Evolutionary conservation across 2,797 vertebrate genomes (phyloP), one percentile per base, ranked within the genome.

Genomic region (Sebastes vulpes): DNA sequence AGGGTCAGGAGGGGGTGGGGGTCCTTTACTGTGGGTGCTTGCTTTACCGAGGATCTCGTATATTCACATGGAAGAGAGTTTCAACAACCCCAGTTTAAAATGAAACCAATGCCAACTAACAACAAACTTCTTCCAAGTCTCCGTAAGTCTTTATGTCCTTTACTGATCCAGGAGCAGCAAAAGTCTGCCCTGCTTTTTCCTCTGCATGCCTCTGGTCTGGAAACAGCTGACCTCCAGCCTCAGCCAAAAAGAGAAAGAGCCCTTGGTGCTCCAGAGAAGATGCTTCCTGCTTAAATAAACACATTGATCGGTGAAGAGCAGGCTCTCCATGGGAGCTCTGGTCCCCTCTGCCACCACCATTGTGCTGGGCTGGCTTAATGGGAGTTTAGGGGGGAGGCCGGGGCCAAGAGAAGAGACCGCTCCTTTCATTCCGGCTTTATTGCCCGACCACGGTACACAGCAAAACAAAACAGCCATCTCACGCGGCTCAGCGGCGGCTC

Each of bases 341-440:
- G 84, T 83, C 83, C 83, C 86, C 85, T 84, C 72, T 81, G 85
- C 87, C 84, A 72, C 82, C 58, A 21, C 85, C 72, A 92, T 93
- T 95, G 93, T 94, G 78, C 28, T 1, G 65, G 82, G 69, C 84
- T 65, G 75, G 83, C 90, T 94, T 92, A 92, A 92, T 90, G 82
- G 91, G 90, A 87, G 82, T 78, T 81, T 84, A 63, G 65, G 79
- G 65, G 57, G 69, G 67, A 46, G 64, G 69, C 11, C 3, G 61
- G 80, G 75, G 74, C 58, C 31, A 57, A 82, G 76, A 85, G 88
- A 85, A 81, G 82, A 90, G 89, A 61, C 83, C 79, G 65, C 80
- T 90, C 72, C 91, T 93, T 95, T 95, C 90, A 93, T 81, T 88
- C 75, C 42, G 21, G 83, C 90, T 93, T 93, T 94, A 93, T 92